Percentiles rank a stretch among this genome's conserved stretches.
Conservation (phyloP, 2,113 vertebrate species). For the Nothoprocta pentlandii region DNA sequence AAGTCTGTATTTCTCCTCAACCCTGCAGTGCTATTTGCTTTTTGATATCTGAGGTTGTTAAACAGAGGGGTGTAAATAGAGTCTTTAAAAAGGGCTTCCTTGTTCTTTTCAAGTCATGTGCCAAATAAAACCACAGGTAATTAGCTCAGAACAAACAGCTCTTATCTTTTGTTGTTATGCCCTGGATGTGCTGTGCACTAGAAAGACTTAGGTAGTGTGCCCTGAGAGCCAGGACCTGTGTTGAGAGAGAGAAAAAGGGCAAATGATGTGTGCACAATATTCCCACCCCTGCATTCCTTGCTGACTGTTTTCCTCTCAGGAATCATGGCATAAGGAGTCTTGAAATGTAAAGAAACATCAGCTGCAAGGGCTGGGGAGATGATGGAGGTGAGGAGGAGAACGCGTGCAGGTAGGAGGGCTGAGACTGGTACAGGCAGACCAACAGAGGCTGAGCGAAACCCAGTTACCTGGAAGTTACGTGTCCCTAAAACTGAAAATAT, state of each 20-base stretch:
- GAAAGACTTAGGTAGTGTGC: not conserved
- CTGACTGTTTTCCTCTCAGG: not conserved
- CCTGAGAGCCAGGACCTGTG: not conserved
- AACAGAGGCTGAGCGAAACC: not conserved
- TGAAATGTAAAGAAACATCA: not conserved
- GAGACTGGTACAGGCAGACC: not conserved
- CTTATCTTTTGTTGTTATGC: not conserved
- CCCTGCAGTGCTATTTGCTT: not conserved
- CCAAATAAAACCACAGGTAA: not conserved
- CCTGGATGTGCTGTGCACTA: not conserved
- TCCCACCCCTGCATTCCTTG: not conserved
- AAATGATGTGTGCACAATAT: not conserved
- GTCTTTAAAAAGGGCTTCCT: not conserved
- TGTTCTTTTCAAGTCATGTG: not conserved
- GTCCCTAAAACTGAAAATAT: not conserved
- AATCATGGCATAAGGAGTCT: not conserved
- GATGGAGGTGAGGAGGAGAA: not conserved
- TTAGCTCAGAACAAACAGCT: rapidly evolving
- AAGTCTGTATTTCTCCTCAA: not conserved
- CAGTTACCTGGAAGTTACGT: not conserved
- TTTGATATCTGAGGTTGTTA: not conserved
- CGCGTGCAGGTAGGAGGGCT: not conserved
- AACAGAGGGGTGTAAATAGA: not conserved
- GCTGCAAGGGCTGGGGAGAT: not conserved
- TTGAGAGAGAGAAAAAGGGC: not conserved